phyloP scores from a whole-genome alignment of 2,888 invertebrate genomes.

The Oxytorus armatus region DNA sequence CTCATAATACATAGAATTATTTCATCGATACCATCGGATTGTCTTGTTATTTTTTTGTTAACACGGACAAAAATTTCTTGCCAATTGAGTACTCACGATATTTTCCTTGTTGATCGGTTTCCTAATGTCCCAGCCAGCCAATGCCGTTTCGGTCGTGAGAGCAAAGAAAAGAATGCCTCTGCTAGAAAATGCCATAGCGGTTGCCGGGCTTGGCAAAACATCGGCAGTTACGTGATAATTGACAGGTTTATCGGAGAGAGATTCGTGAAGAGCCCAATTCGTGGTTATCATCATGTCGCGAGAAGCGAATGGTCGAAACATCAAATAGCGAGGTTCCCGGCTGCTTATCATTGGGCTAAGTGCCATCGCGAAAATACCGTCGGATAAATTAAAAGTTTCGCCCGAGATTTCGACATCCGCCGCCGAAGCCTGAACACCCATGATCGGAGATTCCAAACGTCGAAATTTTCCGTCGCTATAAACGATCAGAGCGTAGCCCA shows the following conservation, averaged over 20 bases:
- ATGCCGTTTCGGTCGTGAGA: too few relatives aligned
- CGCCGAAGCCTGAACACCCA: slow-evolving; percentile 61
- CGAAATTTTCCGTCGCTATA: slow-evolving; percentile 60
- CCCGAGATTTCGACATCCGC: slow-evolving; percentile 81
- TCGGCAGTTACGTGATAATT: slow-evolving; percentile 61
- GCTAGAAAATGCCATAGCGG: slow-evolving; percentile 80
- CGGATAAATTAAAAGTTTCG: slow-evolving; percentile 88
- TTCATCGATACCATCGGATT: too few relatives aligned
- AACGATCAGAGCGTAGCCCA: slow-evolving; percentile 70
- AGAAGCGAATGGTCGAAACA: slow-evolving; percentile 74
- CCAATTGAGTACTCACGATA: too few relatives aligned
- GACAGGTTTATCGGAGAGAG: slow-evolving; percentile 47
- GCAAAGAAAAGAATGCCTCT: too few relatives aligned
- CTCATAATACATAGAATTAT: too few relatives aligned
- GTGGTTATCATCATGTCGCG: slow-evolving; percentile 64
- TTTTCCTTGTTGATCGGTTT: too few relatives aligned
- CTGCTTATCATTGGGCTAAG: slow-evolving; percentile 84
- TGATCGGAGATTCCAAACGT: slow-evolving; percentile 71
- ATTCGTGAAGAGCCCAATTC: slow-evolving; percentile 51
- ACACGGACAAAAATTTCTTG: too few relatives aligned
- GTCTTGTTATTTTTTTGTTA: too few relatives aligned
- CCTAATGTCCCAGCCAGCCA: too few relatives aligned
- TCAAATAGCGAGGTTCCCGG: slow-evolving; percentile 60
- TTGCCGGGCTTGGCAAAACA: too few relatives aligned
- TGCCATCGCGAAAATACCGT: slow-evolving; percentile 89